Conservation (phyloP, 64 coral and sea anemone genomes). For the Montipora sp. region DNA sequence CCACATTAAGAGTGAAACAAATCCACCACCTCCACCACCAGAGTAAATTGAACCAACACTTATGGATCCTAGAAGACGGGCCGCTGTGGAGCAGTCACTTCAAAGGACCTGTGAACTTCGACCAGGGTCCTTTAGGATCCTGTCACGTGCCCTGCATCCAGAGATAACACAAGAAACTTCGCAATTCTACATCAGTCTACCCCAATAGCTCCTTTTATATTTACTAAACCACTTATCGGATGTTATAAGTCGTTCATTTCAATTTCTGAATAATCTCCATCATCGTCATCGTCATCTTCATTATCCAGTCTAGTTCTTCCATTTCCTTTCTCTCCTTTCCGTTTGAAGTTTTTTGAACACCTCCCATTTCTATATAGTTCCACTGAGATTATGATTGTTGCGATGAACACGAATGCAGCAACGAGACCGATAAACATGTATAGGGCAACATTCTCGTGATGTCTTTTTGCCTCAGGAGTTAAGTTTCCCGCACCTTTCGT, state of each 20-base stretch:
- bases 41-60: neutral
- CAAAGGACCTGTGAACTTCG: neutral
- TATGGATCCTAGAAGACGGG: neutral
- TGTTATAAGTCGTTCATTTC: conserved; percentile 69
- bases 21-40: too few species aligned
- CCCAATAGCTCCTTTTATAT: neutral
- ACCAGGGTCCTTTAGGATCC: neutral
- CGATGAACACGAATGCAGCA: conserved; percentile 92
- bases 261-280: conserved; percentile 73
- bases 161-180: too few species aligned
- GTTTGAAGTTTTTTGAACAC: conserved; percentile 63
- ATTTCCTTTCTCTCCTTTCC: conserved; percentile 58
- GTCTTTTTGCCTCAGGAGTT: conserved; percentile 81
- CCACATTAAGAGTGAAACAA: too few species aligned
- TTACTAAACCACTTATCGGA: neutral
- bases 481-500: conserved; percentile 41
- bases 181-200: neutral
- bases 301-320: conserved; percentile 54
- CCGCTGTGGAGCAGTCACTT: neutral
- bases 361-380: conserved; percentile 95
- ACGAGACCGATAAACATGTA: conserved; percentile 99
- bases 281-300: conserved; percentile 58
- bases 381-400: conserved; percentile 86
- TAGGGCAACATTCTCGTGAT: conserved; percentile 93
- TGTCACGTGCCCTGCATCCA: neutral